Conservation (phyloP, 2,888 invertebrate genomes). For the Cabera pusaria region DNA sequence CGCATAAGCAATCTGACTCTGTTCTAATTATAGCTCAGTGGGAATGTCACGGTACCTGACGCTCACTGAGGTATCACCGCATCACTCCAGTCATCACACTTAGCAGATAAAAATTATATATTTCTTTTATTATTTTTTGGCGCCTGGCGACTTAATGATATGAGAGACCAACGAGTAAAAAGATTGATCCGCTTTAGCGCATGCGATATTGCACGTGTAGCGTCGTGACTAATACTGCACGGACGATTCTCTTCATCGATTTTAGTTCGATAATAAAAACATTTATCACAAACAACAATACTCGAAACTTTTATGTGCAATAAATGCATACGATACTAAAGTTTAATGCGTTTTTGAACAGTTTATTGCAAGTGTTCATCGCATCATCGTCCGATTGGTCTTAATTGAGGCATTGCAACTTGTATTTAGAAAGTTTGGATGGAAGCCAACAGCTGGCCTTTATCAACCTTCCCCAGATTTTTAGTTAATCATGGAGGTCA, state of each 20-base stretch:
- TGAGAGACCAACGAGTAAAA: no score
- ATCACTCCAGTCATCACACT: constrained; percentile 21
- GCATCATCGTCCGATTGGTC: constrained; percentile 26
- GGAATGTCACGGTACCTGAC: constrained; percentile 52
- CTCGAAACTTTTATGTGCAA: constrained; percentile 6
- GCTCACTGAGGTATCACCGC: constrained; percentile 42
- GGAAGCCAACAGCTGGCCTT: constrained; percentile 61
- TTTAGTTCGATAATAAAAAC: not conserved
- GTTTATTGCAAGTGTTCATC: constrained; percentile 28
- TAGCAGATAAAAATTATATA: constrained; percentile 7
- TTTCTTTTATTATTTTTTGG: not conserved
- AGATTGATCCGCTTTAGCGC: no score
- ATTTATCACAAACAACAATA: constrained; percentile 8
- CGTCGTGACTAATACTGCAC: no score
- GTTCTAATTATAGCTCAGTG: constrained; percentile 60
- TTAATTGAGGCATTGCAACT: constrained; percentile 68
- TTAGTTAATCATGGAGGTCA: constrained; percentile 60
- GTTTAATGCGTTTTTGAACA: constrained; percentile 20
- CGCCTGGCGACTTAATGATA: no score
- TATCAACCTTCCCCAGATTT: constrained; percentile 55
- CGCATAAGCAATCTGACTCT: constrained; percentile 61
- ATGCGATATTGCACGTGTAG: no score
- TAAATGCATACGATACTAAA: constrained; percentile 13
- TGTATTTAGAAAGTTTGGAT: constrained; percentile 74
- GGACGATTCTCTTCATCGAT: no score